phyloP scores from a whole-genome alignment of 92 coral and sea anemone species.

The Actinostola sp. region DNA sequence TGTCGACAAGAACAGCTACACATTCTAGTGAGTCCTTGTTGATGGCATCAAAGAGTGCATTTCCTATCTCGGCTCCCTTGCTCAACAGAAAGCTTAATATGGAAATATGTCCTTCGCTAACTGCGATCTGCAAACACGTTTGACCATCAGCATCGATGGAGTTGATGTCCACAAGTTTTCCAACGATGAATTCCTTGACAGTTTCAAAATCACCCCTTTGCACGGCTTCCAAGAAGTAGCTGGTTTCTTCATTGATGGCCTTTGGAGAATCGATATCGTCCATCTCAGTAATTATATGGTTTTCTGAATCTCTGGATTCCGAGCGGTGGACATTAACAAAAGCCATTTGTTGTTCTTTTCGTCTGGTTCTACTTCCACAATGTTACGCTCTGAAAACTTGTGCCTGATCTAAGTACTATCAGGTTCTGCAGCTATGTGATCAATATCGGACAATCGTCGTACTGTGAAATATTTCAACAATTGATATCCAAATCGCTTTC shows the following conservation, averaged over 20 bases:
- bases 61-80: conserved; percentile 62
- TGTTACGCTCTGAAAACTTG: too few species aligned
- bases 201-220: background rate
- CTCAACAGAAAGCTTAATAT: conserved; percentile 46
- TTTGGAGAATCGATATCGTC: too few species aligned
- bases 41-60: conserved; percentile 75
- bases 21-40: conserved; percentile 62
- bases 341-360: too few species aligned
- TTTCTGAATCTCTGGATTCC: too few species aligned
- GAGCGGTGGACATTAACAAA: too few species aligned
- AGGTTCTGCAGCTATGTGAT: too few species aligned
- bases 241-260: background rate
- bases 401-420: too few species aligned
- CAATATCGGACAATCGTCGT: too few species aligned
- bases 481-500: too few species aligned
- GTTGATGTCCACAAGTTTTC: conserved; percentile 44
- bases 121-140: conserved; percentile 75
- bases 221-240: background rate
- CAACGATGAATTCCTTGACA: background rate
- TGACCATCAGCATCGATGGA: conserved; percentile 63
- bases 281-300: too few species aligned
- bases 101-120: conserved; percentile 40
- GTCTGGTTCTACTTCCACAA: too few species aligned
- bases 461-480: too few species aligned
- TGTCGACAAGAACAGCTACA: conserved; percentile 58